phyloP scores from a whole-genome alignment of 1,140 invertebrate species.

The Centruroides sculpturatus region DNA sequence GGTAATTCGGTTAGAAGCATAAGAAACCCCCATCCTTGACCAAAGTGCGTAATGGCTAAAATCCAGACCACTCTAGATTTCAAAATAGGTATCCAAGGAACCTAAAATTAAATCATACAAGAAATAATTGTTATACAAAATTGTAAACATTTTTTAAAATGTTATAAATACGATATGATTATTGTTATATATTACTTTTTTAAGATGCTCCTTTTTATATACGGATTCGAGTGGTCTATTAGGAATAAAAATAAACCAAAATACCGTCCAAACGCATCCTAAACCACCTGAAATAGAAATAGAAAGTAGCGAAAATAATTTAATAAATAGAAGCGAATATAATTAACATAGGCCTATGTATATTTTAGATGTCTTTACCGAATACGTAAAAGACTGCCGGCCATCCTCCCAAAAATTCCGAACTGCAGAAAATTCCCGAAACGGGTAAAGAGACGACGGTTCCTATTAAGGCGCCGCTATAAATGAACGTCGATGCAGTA shows the following conservation, averaged over 20 bases:
- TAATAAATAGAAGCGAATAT: too few relatives aligned
- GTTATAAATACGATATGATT: too few relatives aligned
- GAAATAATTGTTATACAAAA: too few relatives aligned
- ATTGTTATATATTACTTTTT: too few relatives aligned
- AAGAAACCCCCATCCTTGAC: slow-evolving; percentile 87
- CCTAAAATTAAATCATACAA: too few relatives aligned
- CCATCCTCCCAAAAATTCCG: slow-evolving; percentile 43
- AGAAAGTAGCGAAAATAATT: too few relatives aligned
- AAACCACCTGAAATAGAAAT: slow-evolving; percentile 1
- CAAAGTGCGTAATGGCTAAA: slow-evolving; percentile 71
- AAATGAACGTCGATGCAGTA: slow-evolving; percentile 8
- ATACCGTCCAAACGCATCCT: too few relatives aligned
- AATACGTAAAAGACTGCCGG: slow-evolving; percentile 55
- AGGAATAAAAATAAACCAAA: too few relatives aligned
- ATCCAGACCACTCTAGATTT: slow-evolving; percentile 77
- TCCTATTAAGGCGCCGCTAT: slow-evolving; percentile 23
- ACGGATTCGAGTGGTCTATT: too few relatives aligned
- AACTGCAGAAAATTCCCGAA: slow-evolving; percentile 27
- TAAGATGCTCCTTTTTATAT: too few relatives aligned
- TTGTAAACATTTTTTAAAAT: too few relatives aligned
- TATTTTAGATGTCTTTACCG: slow-evolving; percentile 24
- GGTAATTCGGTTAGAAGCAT: slow-evolving; percentile 83
- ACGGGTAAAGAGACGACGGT: slow-evolving; percentile 22
- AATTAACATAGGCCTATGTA: too few relatives aligned
- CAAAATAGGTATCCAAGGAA: slow-evolving; percentile 61